phyloP scores from a whole-genome alignment of 2,888 invertebrate genomes.

The Drosophila nigricruria region DNA sequence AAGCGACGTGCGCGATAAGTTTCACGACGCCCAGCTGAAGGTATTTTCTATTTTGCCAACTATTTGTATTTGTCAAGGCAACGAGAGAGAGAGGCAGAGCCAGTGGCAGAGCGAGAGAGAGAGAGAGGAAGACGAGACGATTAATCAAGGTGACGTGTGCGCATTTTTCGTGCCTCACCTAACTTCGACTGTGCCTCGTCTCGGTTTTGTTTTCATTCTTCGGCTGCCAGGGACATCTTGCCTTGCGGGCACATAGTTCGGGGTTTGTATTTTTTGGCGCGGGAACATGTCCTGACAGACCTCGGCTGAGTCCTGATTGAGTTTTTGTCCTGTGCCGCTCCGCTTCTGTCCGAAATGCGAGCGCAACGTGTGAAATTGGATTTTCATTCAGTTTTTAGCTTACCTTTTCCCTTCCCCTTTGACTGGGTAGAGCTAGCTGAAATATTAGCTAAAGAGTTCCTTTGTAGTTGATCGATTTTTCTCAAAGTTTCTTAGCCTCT shows the following conservation, averaged over 20 bases:
- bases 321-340: conserved; percentile 21
- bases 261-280: conserved; percentile 52
- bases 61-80: conserved; percentile 77
- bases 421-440: not conserved
- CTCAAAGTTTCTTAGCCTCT: not conserved
- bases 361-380: conserved; percentile 29
- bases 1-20: conserved; percentile 63
- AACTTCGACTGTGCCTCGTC: conserved; percentile 10
- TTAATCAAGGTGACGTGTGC: conserved; percentile 79
- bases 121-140: conserved; percentile 58
- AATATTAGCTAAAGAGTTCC: conserved; percentile 9
- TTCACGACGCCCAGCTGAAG: conserved; percentile 12
- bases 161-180: conserved; percentile 50
- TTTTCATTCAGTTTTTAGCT: conserved; percentile 14
- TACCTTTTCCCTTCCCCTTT: not conserved
- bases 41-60: conserved; percentile 46
- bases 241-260: conserved; percentile 14
- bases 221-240: conserved; percentile 61
- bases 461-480: not conserved
- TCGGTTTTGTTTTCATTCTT: conserved; percentile 12
- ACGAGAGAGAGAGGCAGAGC: conserved; percentile 15
- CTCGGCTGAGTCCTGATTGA: conserved; percentile 9
- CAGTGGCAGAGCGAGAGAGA: not conserved
- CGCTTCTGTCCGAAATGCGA: conserved; percentile 32
- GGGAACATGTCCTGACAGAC: conserved; percentile 17